These are phyloP conservation scores for Chionis minor DNA, from an alignment of 2,113 vertebrate species.

Conservation along the genomic window DNA sequence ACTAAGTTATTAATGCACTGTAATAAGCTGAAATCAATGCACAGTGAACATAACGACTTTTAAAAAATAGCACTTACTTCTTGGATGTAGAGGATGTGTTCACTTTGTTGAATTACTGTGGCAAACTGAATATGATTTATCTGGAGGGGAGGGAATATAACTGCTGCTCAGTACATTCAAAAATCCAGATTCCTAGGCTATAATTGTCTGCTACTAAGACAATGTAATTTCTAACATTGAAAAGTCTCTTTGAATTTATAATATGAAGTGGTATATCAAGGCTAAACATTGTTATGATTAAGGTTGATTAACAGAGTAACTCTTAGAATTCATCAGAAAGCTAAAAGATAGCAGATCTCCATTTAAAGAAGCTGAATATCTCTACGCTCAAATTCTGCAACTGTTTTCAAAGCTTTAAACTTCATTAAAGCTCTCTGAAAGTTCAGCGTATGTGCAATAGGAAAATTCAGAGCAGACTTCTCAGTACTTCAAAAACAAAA, in stretches of 20 bases:
- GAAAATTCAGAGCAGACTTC: neutral
- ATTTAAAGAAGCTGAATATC: neutral
- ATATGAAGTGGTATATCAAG: neutral
- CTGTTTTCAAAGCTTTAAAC: neutral
- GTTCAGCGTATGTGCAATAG: neutral
- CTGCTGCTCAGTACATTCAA: neutral
- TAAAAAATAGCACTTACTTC: neutral
- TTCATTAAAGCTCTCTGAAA: neutral
- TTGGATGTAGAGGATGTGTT: neutral
- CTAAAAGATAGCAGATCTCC: neutral
- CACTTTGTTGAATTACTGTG: neutral
- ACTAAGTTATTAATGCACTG: constrained; percentile 1
- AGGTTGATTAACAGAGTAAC: neutral
- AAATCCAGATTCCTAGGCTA: neutral
- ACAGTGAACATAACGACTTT: neutral
- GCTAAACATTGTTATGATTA: neutral
- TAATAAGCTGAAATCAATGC: neutral
- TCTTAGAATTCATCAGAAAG: neutral
- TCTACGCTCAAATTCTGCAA: neutral
- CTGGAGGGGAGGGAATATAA: neutral
- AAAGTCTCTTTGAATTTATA: neutral
- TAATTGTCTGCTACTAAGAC: neutral
- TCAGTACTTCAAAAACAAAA: neutral
- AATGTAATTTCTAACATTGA: neutral
- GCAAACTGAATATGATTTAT: neutral